Evolutionary conservation across 2,888 invertebrate species (phyloP).

Genomic region (Spilarctia lutea): DNA sequence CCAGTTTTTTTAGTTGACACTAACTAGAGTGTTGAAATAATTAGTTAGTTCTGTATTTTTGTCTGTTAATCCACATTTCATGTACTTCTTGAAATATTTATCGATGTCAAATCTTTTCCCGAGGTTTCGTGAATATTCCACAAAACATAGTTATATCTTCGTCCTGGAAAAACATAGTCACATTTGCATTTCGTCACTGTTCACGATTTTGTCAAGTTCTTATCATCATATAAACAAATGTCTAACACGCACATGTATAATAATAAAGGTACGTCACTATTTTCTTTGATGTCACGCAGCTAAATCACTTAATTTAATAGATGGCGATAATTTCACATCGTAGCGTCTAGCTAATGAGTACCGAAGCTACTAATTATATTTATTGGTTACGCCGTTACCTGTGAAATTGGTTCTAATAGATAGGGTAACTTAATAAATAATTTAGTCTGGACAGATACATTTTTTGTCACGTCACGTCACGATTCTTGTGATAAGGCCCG

Average conservation of each 20-base stretch:
- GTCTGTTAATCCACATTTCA: too few relatives aligned
- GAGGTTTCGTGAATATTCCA: too few relatives aligned
- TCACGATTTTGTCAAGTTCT: neutral
- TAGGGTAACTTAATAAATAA: neutral
- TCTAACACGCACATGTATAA: neutral
- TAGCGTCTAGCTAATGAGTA: constrained; percentile 18
- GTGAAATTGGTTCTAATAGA: constrained; percentile 23
- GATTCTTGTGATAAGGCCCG: neutral
- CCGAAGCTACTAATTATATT: constrained; percentile 11
- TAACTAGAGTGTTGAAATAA: too few relatives aligned
- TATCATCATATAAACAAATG: neutral
- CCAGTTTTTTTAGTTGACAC: too few relatives aligned
- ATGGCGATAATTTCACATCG: constrained; percentile 4
- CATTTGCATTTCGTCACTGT: neutral
- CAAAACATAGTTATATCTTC: too few relatives aligned
- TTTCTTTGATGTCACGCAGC: neutral
- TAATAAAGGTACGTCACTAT: constrained; percentile 5
- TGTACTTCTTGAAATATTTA: too few relatives aligned
- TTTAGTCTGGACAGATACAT: too few relatives aligned
- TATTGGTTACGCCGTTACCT: constrained; percentile 23
- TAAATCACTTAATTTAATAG: constrained; percentile 24
- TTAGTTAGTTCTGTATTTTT: too few relatives aligned
- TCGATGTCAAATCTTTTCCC: too few relatives aligned
- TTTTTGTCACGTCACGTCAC: neutral
- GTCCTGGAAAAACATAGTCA: neutral